A percentile compares a stretch with the other conserved stretches of the same genome.
Evolutionary conservation across 2,797 vertebrate species (phyloP).

Genomic region (Eulemur mongoz): DNA sequence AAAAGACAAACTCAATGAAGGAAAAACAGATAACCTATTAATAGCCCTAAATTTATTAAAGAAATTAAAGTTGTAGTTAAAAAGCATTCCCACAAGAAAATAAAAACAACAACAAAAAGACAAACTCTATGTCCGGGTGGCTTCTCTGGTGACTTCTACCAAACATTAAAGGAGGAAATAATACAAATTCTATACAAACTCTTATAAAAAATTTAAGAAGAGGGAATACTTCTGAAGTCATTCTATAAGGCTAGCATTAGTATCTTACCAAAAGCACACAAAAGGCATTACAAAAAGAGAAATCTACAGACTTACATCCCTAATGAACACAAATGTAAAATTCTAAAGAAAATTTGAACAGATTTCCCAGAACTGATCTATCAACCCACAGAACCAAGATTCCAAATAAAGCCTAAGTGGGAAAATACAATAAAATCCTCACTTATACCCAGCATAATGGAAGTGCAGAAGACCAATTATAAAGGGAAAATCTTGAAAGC

Average conservation of each 20-base stretch:
- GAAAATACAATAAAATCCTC: not conserved
- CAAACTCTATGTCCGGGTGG: not conserved
- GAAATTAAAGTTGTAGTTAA: not conserved
- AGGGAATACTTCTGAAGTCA: not conserved
- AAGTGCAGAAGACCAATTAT: not conserved
- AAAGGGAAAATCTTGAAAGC: not conserved
- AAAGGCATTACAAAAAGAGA: not conserved
- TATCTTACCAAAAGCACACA: not conserved
- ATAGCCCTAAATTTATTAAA: not conserved
- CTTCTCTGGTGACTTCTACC: not conserved
- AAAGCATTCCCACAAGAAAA: not conserved
- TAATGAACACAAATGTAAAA: not conserved
- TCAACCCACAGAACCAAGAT: not conserved
- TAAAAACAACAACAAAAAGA: not conserved
- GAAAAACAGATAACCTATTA: not conserved
- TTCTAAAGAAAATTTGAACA: not conserved
- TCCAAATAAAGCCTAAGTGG: not conserved
- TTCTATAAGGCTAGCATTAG: not conserved
- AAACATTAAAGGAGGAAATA: not conserved
- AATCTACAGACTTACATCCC: not conserved
- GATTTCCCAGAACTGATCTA: not conserved
- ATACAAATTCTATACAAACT: not conserved
- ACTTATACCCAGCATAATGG: not conserved
- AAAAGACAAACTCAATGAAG: not conserved
- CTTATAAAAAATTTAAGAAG: not conserved